Evolutionary conservation across 1,140 invertebrate species (phyloP).

Genomic region (Campodea augens): DNA sequence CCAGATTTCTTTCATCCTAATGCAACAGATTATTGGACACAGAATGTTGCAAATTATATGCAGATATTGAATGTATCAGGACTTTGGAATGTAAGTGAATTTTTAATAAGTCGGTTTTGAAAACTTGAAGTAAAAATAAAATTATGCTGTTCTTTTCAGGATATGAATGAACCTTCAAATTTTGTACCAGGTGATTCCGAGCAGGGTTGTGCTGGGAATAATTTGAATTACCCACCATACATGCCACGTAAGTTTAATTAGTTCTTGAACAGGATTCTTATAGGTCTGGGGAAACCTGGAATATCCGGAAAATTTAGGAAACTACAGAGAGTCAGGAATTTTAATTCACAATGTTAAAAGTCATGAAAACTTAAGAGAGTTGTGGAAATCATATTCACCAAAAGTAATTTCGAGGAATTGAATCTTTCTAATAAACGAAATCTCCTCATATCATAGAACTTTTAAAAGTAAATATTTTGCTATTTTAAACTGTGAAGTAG

Average conservation of each 20-base stretch:
- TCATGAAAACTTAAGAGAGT: too few relatives aligned
- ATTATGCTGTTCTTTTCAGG: slow-evolving; percentile 15
- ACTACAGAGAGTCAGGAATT: too few relatives aligned
- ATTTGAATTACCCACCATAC: slow-evolving; percentile 16
- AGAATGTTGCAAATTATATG: slow-evolving; percentile 21
- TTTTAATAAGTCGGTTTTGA: slow-evolving; percentile 1
- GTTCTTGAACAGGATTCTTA: not conserved
- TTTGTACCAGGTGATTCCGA: slow-evolving; percentile 24
- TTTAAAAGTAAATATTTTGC: too few relatives aligned
- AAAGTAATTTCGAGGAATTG: too few relatives aligned
- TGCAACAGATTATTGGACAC: slow-evolving; percentile 22
- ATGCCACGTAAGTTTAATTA: slow-evolving; percentile 9
- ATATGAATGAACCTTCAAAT: slow-evolving; percentile 28
- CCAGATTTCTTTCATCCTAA: slow-evolving; percentile 23
- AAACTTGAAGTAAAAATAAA: not conserved
- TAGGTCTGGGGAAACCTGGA: too few relatives aligned
- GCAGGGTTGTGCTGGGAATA: slow-evolving; percentile 12
- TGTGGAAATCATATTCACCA: too few relatives aligned
- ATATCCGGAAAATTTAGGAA: too few relatives aligned
- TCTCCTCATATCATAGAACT: too few relatives aligned
- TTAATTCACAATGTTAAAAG: too few relatives aligned
- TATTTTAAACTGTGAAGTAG: too few relatives aligned
- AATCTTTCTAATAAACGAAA: too few relatives aligned
- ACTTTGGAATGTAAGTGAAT: slow-evolving; percentile 20
- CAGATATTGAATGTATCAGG: slow-evolving; percentile 20